Conservation (phyloP, 2,797 vertebrate species). For the Atherinosoma microstoma region DNA sequence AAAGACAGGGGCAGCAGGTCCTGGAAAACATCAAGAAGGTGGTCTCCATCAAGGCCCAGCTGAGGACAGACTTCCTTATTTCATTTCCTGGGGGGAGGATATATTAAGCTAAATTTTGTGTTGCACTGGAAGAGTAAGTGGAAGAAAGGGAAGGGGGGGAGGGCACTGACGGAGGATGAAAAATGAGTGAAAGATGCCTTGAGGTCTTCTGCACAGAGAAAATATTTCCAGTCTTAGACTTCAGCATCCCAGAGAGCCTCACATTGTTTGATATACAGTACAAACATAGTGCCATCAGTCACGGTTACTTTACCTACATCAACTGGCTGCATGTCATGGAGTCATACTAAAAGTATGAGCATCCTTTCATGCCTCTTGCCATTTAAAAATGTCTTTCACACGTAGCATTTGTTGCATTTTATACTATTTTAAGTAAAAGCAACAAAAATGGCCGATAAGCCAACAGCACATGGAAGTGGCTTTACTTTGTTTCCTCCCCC, state of each 20-base stretch:
- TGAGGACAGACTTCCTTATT: constrained; percentile 81
- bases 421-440: constrained; percentile 30
- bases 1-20: constrained; percentile 58
- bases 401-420: constrained; percentile 65
- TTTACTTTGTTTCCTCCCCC: too few relatives aligned
- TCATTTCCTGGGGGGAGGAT: constrained; percentile 75
- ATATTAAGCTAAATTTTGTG: constrained; percentile 75
- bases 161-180: constrained; percentile 21
- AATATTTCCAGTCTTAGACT: constrained; percentile 11
- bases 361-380: constrained; percentile 69
- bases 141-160: constrained; percentile 14
- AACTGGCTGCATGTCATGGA: constrained; percentile 47
- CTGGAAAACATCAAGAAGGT: constrained; percentile 77
- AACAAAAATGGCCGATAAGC: too few relatives aligned
- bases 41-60: constrained; percentile 74
- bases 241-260: constrained; percentile 26
- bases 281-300: too few relatives aligned
- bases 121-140: constrained; percentile 64
- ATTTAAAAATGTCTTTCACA: constrained; percentile 72
- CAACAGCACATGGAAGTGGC: too few relatives aligned
- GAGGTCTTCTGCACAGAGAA: constrained; percentile 37
- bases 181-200: constrained; percentile 30
- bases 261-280: constrained; percentile 49
- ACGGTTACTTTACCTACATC: constrained; percentile 46
- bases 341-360: constrained; percentile 35